These are phyloP conservation scores for Suncus etruscus DNA, from an alignment of 2,113 vertebrate genomes.

Conservation along the genomic window DNA sequence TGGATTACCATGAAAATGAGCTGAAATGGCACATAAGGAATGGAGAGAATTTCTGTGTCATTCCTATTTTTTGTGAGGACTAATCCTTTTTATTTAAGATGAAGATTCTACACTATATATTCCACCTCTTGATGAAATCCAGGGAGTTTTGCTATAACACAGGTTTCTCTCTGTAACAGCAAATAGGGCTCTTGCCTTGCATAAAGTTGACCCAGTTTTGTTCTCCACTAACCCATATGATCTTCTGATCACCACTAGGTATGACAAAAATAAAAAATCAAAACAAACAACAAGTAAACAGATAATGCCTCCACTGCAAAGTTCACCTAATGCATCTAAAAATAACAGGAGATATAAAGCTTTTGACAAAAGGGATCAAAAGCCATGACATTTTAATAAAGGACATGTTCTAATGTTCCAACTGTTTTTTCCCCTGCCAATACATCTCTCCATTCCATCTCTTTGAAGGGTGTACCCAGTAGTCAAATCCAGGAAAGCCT, in stretches of 20 bases:
- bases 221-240: too few species aligned
- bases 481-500: not conserved
- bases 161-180: not conserved
- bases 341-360: not conserved
- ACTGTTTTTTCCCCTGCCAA: not conserved
- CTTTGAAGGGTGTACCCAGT: not conserved
- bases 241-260: too few species aligned
- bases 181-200: not conserved
- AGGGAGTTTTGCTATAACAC: not conserved
- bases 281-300: too few species aligned
- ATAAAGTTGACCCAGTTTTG: too few species aligned
- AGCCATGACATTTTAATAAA: not conserved
- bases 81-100: not conserved
- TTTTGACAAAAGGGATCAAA: not conserved
- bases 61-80: not conserved
- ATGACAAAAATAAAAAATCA: too few species aligned
- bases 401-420: not conserved
- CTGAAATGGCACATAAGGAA: not conserved
- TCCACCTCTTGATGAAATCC: not conserved
- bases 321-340: not conserved
- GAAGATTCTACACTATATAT: not conserved
- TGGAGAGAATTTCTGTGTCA: not conserved
- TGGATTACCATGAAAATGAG: not conserved
- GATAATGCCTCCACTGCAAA: fast-evolving
- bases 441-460: not conserved